Percentiles rank a stretch among this genome's conserved stretches.
phyloP scores from a whole-genome alignment of 2,888 invertebrate genomes.

The Anodontia alba region DNA sequence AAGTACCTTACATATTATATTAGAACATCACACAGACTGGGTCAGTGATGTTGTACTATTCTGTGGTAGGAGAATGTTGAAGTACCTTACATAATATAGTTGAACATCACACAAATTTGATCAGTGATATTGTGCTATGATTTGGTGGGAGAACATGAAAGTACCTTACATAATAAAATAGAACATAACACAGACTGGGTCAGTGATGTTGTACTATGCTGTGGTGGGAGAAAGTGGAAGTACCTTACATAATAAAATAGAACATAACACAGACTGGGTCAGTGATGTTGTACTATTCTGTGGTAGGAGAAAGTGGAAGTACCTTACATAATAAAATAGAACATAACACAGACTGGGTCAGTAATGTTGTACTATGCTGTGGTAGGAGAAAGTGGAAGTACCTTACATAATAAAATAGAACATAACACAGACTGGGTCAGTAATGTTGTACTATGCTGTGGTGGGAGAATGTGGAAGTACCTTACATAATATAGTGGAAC shows the following conservation, averaged over 20 bases:
- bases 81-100: too few relatives aligned
- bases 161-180: conserved; percentile 98
- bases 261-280: conserved; percentile 99
- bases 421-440: conserved; percentile 99
- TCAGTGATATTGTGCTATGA: background rate
- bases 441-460: conserved; percentile 98
- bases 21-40: conserved; percentile 99
- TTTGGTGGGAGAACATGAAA: too few relatives aligned
- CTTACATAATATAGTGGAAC: conserved; percentile 90
- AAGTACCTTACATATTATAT: conserved; percentile 93
- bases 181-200: conserved; percentile 99
- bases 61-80: conserved; percentile 97
- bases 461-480: conserved; percentile 94
- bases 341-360: too few relatives aligned
- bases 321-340: conserved; percentile 99
- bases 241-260: conserved; percentile 96
- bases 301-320: conserved; percentile 95
- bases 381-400: conserved; percentile 95
- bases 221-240: conserved; percentile 96
- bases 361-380: conserved; percentile 99
- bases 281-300: conserved; percentile 99
- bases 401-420: conserved; percentile 68
- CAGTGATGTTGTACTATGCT: conserved; percentile 99
- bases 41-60: conserved; percentile 99
- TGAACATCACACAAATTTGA: too few relatives aligned